These are phyloP conservation scores for Blastomussa wellsi DNA, from an alignment of 92 coral and sea anemone species.

Conservation along the genomic window DNA sequence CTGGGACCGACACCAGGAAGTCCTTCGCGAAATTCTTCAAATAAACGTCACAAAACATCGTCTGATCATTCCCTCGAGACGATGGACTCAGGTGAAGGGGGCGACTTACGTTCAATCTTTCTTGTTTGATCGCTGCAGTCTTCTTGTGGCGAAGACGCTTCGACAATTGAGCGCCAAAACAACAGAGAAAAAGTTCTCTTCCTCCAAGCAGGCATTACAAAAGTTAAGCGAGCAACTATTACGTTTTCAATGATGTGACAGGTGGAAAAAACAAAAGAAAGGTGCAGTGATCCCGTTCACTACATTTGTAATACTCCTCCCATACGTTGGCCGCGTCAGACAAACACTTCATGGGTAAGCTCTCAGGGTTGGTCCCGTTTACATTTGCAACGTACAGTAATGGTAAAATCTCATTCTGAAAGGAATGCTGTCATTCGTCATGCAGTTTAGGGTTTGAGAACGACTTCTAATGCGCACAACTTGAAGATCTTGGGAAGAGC, in stretches of 20 bases:
- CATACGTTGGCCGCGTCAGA: background rate
- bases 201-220: conserved; percentile 79
- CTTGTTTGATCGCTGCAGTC: conserved; percentile 67
- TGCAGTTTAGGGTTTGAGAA: too few relatives aligned
- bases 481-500: too few relatives aligned
- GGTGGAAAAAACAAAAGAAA: background rate
- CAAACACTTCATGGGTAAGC: background rate
- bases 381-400: too few relatives aligned
- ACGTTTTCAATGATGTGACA: background rate
- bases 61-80: conserved; percentile 70
- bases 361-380: background rate
- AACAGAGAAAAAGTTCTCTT: conserved; percentile 75
- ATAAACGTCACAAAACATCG: conserved; percentile 77
- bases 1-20: conserved; percentile 78
- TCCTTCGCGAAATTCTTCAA: conserved; percentile 63
- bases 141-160: conserved; percentile 60
- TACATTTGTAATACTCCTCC: background rate
- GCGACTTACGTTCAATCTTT: conserved; percentile 64
- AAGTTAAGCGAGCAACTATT: conserved; percentile 54
- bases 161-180: conserved; percentile 84
- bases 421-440: too few relatives aligned
- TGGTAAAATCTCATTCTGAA: too few relatives aligned
- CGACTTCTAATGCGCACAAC: too few relatives aligned
- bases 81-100: conserved; percentile 43
- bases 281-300: background rate